phyloP scores from a whole-genome alignment of 2,888 invertebrate genomes.

The Tetramorium bicarinatum region DNA sequence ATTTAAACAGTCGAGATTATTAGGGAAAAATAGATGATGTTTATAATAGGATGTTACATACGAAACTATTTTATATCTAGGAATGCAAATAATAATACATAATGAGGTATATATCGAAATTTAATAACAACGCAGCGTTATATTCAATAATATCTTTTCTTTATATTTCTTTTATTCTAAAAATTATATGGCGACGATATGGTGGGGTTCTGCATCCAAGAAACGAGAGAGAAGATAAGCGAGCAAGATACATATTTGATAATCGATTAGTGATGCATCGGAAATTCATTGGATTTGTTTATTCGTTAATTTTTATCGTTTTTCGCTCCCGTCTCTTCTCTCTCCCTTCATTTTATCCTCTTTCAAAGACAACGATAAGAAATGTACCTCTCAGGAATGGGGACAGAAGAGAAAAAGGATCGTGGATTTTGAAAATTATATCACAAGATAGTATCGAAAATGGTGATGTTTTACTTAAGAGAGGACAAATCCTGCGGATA shows the following conservation, averaged over 20 bases:
- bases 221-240: slow-evolving; percentile 61
- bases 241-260: slow-evolving; percentile 5
- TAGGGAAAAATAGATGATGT: background rate
- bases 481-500: slow-evolving; percentile 52
- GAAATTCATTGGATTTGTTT: slow-evolving; percentile 3
- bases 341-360: slow-evolving; percentile 11
- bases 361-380: slow-evolving; percentile 48
- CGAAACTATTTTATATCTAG: slow-evolving; percentile 19
- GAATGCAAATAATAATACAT: slow-evolving; percentile 2
- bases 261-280: background rate
- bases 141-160: slow-evolving; percentile 74
- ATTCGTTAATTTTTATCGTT: slow-evolving; percentile 27
- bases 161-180: slow-evolving; percentile 80
- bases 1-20: background rate
- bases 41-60: background rate
- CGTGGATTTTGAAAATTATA: slow-evolving; percentile 62
- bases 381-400: slow-evolving; percentile 41
- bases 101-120: slow-evolving; percentile 40
- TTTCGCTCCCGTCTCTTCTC: slow-evolving; percentile 38
- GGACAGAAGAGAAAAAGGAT: slow-evolving; percentile 50
- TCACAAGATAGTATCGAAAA: slow-evolving; percentile 75
- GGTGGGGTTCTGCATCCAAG: slow-evolving; percentile 72
- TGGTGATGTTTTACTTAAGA: slow-evolving; percentile 59
- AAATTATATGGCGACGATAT: slow-evolving; percentile 82
- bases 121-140: slow-evolving; percentile 54